phyloP scores from a whole-genome alignment of 2,113 vertebrate genomes.

The Beaufortia kweichowensis region DNA sequence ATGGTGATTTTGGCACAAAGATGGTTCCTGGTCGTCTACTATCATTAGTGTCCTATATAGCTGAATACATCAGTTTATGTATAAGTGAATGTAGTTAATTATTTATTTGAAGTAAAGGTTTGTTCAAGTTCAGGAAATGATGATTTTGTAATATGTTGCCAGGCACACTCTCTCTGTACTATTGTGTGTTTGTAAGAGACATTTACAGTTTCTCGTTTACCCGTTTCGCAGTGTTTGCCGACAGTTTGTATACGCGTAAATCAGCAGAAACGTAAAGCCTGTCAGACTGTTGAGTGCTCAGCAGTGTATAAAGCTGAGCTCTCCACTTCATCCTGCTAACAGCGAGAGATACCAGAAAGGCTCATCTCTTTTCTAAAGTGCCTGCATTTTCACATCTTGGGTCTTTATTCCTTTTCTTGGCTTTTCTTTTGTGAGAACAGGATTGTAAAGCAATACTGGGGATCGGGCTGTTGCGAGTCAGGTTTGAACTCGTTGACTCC shows the following conservation, averaged over 20 bases:
- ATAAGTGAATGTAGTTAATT: neutral
- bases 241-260: neutral
- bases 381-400: neutral
- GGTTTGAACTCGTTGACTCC: too few relatives aligned
- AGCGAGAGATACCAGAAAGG: neutral
- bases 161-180: neutral
- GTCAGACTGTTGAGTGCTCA: neutral
- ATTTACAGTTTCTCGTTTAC: neutral
- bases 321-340: conserved; percentile 9
- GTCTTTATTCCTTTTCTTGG: neutral
- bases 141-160: neutral
- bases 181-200: neutral
- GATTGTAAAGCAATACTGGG: too few relatives aligned
- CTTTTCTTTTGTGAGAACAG: neutral
- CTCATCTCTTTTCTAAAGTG: neutral
- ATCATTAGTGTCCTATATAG: neutral
- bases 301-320: conserved; percentile 21
- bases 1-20: too few relatives aligned
- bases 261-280: conserved; percentile 16
- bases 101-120: too few relatives aligned
- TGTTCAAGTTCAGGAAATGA: too few relatives aligned
- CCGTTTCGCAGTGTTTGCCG: conserved; percentile 1
- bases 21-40: too few relatives aligned
- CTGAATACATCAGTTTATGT: too few relatives aligned
- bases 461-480: too few relatives aligned